phyloP scores from a whole-genome alignment of 2,888 invertebrate genomes.

The Theodoxus fluviatilis region DNA sequence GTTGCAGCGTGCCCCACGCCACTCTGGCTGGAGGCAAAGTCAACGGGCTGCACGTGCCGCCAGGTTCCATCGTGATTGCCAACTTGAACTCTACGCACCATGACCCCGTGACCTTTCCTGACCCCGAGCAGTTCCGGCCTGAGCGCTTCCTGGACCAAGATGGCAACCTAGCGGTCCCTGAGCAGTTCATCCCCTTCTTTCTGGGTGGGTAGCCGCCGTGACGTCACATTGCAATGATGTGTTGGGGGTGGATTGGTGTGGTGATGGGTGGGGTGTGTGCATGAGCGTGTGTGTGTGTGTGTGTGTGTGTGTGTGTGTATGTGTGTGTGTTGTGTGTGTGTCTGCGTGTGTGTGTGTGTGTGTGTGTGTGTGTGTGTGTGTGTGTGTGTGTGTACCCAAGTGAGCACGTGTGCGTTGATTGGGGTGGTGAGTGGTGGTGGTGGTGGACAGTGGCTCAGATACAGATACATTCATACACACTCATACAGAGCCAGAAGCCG shows the following conservation, averaged over 20 bases:
- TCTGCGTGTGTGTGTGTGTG: constrained; percentile 12
- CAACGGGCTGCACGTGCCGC: constrained; percentile 40
- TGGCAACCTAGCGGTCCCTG: constrained; percentile 41
- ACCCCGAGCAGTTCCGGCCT: constrained; percentile 48
- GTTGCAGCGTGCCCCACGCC: constrained; percentile 43
- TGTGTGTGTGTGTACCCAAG: not conserved
- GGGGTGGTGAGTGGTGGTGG: not conserved
- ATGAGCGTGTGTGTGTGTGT: not conserved
- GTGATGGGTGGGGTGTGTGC: not conserved
- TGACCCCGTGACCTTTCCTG: constrained; percentile 51
- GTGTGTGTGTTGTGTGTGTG: constrained; percentile 17
- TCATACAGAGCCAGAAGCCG: too few relatives aligned
- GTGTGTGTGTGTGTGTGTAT: constrained; percentile 11
- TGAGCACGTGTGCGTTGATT: not conserved
- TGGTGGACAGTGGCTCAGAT: too few relatives aligned
- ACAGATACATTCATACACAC: too few relatives aligned
- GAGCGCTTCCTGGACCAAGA: constrained; percentile 47
- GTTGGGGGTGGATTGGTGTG: not conserved
- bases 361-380: not conserved
- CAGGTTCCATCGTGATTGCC: constrained; percentile 50
- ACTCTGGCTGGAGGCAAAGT: constrained; percentile 37
- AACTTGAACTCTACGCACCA: constrained; percentile 52
- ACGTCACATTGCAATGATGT: not conserved
- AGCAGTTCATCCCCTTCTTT: constrained; percentile 52
- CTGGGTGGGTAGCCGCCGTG: constrained; percentile 37